Evolutionary conservation across 2,888 invertebrate genomes (phyloP), one percentile per base, ranked within the genome.

Genomic region (Baronia brevicornis): DNA sequence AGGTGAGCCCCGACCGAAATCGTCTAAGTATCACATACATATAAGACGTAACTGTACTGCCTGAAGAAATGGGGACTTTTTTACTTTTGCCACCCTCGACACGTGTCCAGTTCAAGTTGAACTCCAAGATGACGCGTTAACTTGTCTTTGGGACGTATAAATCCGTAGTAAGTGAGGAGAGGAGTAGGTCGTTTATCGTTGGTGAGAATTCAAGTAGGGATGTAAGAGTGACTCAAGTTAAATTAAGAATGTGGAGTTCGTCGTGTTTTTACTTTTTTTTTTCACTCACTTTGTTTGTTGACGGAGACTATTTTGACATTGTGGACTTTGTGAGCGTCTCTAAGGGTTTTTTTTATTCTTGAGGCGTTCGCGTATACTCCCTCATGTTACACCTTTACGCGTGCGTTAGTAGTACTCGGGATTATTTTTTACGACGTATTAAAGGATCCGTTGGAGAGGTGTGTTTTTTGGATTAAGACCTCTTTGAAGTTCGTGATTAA

Each of bases 211-310:
- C 60, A 62, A 75, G 69, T 69, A 64, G 74, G 73, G 77, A 74
- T 72, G 78, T 75, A 74, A 75, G 71, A 79, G 75, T 73, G 79
- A 78, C 79, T 82, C 79, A 82, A 82, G 82, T 82, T 84, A 82
- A 82, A 84, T 84, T 84, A 84, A 84, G 84, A 84, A 84, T 84
- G 79, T 82, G 78, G 72, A 79, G 72, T 68, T 75, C 65, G 62
- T 62, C 51, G 60, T 64, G 59, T 56, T 64, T 70, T 66, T 68
- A 67, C 67, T 58, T 59, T 55, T 56, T 58, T 62, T 63, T 55
- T 57, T 52, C 51, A 51, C 58, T 60, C 63, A 69, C 70, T 75
- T 73, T 79, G 80, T 80, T 82, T 82, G 80, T 82, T 71, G 78
- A 73, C 66, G 60, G 62, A 59, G 74, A 75, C 75, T 80, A 80